Conservation (phyloP, 2,888 invertebrate species). For the Caenorhabditis plicata region DNA sequence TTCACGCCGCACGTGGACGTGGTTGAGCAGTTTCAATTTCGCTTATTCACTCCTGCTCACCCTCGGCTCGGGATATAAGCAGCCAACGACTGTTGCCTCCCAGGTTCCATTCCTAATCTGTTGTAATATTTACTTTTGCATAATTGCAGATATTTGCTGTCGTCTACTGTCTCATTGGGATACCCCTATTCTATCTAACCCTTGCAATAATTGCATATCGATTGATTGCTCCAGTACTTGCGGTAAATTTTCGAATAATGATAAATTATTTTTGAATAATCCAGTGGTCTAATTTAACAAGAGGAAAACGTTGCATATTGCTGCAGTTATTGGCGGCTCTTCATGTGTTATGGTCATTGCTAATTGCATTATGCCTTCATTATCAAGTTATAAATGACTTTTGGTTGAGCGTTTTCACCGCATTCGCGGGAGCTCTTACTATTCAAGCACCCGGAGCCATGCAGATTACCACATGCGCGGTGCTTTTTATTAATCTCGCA, state of each 20-base stretch:
- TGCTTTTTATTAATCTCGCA: conserved; percentile 23
- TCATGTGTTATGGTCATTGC: conserved; percentile 84
- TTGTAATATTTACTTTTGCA: background rate
- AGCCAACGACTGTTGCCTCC: conserved; percentile 51
- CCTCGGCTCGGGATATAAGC: conserved; percentile 53
- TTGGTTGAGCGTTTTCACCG: conserved; percentile 52
- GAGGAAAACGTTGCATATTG: conserved; percentile 25
- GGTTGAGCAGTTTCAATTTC: conserved; percentile 56
- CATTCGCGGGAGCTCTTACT: conserved; percentile 51
- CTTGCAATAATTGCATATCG: conserved; percentile 33
- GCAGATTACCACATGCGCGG: conserved; percentile 11
- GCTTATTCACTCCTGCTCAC: conserved; percentile 60
- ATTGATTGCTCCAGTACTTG: conserved; percentile 29
- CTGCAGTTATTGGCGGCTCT: conserved; percentile 27
- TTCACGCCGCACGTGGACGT: conserved; percentile 48
- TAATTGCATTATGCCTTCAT: conserved; percentile 36
- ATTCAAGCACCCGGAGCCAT: conserved; percentile 41
- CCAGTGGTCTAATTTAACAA: conserved; percentile 24
- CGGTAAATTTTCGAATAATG: conserved; percentile 8
- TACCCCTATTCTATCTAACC: conserved; percentile 58
- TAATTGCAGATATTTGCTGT: conserved; percentile 54
- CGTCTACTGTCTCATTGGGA: conserved; percentile 55
- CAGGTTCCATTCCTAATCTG: conserved; percentile 48
- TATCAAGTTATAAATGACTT: conserved; percentile 47
- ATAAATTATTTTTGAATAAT: conserved; percentile 1